Percentiles rank a stretch among this genome's conserved stretches.
Conservation (phyloP, 2,113 vertebrate genomes). For the Merops nubicus region DNA sequence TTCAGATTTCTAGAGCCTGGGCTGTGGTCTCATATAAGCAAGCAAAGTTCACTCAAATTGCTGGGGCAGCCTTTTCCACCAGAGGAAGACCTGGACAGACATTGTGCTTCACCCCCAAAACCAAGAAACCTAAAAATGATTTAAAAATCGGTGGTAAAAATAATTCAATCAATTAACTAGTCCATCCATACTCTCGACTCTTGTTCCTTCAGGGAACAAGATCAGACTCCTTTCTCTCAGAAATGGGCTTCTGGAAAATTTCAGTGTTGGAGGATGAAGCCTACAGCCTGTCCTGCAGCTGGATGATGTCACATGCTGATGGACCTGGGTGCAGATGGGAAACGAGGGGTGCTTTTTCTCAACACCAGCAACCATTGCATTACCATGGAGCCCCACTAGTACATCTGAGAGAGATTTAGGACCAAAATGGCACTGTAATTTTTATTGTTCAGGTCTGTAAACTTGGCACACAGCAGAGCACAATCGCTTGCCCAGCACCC, state of each 20-base stretch:
- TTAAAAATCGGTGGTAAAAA: neutral
- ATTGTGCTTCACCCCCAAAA: neutral
- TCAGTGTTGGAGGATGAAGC: neutral
- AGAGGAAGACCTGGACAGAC: neutral
- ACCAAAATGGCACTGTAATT: neutral
- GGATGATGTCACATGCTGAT: neutral
- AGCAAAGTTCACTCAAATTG: neutral
- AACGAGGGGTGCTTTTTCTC: neutral
- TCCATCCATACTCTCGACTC: neutral
- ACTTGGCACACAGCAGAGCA: fast-evolving
- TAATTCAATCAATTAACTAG: neutral
- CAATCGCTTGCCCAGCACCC: neutral
- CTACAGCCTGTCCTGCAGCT: neutral
- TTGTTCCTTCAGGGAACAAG: neutral
- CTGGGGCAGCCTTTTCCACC: neutral
- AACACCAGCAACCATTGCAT: neutral
- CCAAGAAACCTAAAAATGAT: neutral
- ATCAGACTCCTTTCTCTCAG: neutral
- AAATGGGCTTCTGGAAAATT: neutral
- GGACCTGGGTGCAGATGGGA: neutral
- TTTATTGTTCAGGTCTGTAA: neutral
- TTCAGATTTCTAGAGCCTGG: neutral
- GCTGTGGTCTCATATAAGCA: too few species aligned
- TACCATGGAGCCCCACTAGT: neutral
- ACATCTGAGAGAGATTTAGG: neutral